A percentile compares a stretch with the other conserved stretches of the same genome.
Conservation (phyloP, 1,140 invertebrate genomes). For the Campoletis sonorensis region DNA sequence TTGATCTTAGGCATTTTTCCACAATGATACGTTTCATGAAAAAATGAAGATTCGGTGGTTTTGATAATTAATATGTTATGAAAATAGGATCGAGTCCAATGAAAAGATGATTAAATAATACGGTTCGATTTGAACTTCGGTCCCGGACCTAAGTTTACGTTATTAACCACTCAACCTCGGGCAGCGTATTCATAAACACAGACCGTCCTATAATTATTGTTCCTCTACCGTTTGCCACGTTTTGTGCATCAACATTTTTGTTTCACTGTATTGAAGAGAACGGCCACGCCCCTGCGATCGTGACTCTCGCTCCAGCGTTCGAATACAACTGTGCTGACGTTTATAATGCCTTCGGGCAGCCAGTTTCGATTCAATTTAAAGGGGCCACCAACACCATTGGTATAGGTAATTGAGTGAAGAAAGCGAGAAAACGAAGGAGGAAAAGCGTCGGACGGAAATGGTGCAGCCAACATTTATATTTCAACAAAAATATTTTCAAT, state of each 20-base stretch:
- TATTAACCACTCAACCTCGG: neutral
- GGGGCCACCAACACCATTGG: neutral
- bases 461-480: neutral
- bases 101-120: neutral
- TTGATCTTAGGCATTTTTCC: too few species aligned
- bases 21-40: too few species aligned
- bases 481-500: neutral
- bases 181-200: neutral
- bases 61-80: neutral
- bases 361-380: slow-evolving; percentile 9
- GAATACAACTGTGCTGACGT: slow-evolving; percentile 16
- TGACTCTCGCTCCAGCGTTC: neutral
- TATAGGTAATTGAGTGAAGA: neutral
- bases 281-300: neutral
- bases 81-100: too few species aligned
- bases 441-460: neutral
- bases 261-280: neutral
- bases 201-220: neutral
- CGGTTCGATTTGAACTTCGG: neutral
- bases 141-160: neutral
- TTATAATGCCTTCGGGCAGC: slow-evolving; percentile 7
- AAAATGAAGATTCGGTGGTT: neutral
- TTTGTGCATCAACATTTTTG: neutral
- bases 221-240: neutral
- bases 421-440: neutral